Percentiles rank a stretch among this genome's conserved stretches.
Evolutionary conservation across 1,140 invertebrate species (phyloP).

Genomic region (Centruroides sculpturatus): DNA sequence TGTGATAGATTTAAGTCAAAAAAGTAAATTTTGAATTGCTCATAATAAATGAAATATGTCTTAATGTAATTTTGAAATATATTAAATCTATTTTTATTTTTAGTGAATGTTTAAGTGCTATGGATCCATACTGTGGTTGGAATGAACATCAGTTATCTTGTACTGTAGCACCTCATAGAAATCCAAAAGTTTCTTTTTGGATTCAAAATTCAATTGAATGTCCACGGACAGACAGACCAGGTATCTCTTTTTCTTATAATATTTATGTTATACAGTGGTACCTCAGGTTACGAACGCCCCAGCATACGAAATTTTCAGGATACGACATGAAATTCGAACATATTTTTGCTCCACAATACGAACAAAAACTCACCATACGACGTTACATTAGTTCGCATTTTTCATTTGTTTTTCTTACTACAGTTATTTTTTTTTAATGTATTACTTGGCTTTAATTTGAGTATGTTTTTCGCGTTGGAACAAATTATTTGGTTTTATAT

Average conservation of each 20-base stretch:
- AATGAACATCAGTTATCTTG: slow-evolving; percentile 56
- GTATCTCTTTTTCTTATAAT: slow-evolving; percentile 11
- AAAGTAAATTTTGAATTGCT: slow-evolving; percentile 14
- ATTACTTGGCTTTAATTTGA: no score
- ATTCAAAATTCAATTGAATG: slow-evolving; percentile 49
- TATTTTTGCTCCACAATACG: no score
- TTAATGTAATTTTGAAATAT: neutral
- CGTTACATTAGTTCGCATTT: no score
- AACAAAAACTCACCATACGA: no score
- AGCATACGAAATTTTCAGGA: no score
- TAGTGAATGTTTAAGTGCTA: slow-evolving; percentile 54
- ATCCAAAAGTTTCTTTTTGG: slow-evolving; percentile 48
- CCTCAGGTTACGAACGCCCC: no score
- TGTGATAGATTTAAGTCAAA: slow-evolving; percentile 55
- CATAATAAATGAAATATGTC: neutral
- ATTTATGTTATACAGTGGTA: no score
- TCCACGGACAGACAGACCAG: slow-evolving; percentile 40
- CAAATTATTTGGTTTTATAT: no score
- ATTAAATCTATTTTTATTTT: neutral
- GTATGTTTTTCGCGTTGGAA: no score
- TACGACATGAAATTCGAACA: no score
- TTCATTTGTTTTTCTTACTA: no score
- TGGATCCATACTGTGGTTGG: slow-evolving; percentile 92
- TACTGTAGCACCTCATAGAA: slow-evolving; percentile 44
- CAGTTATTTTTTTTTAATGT: no score